Evolutionary conservation across 2,113 vertebrate species (phyloP).

Genomic region (Varanus komodoensis): DNA sequence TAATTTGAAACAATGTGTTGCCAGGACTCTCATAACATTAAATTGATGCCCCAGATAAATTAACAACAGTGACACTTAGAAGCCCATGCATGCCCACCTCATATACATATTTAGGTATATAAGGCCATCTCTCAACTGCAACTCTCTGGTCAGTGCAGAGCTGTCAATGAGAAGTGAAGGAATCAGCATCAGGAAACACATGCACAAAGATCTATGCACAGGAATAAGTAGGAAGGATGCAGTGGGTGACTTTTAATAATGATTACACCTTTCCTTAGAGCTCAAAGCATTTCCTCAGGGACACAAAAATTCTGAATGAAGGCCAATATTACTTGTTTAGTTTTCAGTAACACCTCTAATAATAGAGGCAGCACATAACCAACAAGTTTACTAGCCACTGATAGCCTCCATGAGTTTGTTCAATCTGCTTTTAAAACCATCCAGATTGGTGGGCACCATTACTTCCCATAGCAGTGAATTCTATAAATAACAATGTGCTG

Average conservation of each 20-base stretch:
- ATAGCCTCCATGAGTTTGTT: no score
- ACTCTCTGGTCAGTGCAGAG: no score
- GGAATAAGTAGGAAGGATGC: background rate
- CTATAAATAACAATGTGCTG: no score
- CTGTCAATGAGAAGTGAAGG: background rate
- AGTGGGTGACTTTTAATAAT: background rate
- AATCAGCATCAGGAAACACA: background rate
- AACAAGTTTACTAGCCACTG: no score
- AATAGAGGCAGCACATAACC: no score
- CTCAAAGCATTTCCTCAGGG: background rate
- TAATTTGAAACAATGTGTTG: constrained; percentile 29
- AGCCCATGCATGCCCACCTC: background rate
- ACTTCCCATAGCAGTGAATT: no score
- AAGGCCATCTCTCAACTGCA: background rate
- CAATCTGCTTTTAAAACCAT: no score
- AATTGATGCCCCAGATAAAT: background rate
- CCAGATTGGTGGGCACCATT: no score
- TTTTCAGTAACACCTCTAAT: background rate
- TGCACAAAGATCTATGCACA: background rate
- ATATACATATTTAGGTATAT: background rate
- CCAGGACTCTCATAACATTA: background rate
- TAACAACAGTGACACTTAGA: background rate
- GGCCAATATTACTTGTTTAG: background rate
- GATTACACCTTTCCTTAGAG: background rate
- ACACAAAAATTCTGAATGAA: background rate